A percentile compares a stretch with the other conserved stretches of the same genome.
phyloP scores from a whole-genome alignment of 2,113 vertebrate species.

The Anthoscopus minutus region DNA sequence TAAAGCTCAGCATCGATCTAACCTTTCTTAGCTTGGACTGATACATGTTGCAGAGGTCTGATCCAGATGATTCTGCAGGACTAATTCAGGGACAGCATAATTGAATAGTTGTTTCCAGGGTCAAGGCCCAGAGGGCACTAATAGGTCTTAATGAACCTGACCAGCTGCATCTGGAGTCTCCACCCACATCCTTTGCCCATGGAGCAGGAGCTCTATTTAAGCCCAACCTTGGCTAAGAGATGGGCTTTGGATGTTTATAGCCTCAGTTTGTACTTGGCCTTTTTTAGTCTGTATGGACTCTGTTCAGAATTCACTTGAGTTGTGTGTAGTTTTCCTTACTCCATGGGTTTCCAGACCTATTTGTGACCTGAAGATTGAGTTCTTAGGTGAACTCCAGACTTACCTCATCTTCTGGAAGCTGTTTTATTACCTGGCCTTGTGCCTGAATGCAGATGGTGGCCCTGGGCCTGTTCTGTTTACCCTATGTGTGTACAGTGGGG shows the following conservation, averaged over 20 bases:
- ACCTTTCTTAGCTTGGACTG: neutral
- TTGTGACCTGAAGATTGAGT: neutral
- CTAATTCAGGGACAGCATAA: neutral
- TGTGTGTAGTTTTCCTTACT: fast-evolving
- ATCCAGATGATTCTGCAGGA: neutral
- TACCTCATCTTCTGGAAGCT: neutral
- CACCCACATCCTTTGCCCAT: neutral
- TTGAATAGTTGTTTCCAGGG: neutral
- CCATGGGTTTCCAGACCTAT: fast-evolving
- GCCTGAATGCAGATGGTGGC: neutral
- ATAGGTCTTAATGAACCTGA: neutral
- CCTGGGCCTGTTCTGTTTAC: neutral
- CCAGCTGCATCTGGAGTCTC: neutral
- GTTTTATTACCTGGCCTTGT: neutral
- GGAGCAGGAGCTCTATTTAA: neutral
- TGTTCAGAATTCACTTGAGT: fast-evolving
- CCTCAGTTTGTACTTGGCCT: fast-evolving
- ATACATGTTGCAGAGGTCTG: neutral
- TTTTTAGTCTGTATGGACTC: fast-evolving
- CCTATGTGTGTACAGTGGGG: neutral
- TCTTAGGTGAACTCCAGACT: neutral
- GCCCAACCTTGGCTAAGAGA: fast-evolving
- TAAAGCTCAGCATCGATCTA: neutral
- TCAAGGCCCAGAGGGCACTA: neutral
- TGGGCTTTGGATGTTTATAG: fast-evolving